phyloP scores from a whole-genome alignment of 2,113 vertebrate genomes.

The Ivindomyrus marchei region DNA sequence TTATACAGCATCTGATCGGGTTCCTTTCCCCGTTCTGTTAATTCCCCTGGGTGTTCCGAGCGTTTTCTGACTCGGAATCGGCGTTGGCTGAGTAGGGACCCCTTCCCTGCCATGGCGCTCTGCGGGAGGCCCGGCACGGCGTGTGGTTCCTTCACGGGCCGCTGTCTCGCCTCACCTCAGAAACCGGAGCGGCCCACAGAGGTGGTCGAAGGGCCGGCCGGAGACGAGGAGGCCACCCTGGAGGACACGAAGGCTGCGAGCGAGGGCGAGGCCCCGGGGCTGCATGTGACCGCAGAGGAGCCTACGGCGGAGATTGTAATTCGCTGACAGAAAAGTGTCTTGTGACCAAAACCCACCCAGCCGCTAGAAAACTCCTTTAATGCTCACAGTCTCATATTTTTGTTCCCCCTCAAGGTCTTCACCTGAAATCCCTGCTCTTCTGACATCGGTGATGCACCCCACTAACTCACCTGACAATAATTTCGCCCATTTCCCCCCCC shows the following conservation, averaged over 20 bases:
- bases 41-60: not conserved
- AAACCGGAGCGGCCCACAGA: conserved; percentile 46
- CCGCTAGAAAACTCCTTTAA: conserved; percentile 11
- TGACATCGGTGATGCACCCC: conserved; percentile 1
- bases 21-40: not conserved
- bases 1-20: not conserved
- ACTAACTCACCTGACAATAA: conserved; percentile 10
- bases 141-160: not conserved
- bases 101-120: not conserved
- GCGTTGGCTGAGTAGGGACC: not conserved
- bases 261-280: not conserved
- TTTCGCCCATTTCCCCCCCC: not conserved
- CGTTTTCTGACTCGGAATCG: not conserved
- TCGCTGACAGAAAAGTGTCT: conserved; percentile 22
- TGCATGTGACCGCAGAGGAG: conserved; percentile 31
- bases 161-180: conserved; percentile 36
- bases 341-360: not conserved
- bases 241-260: not conserved
- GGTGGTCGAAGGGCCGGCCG: conserved; percentile 46
- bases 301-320: conserved; percentile 44
- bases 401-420: conserved; percentile 32
- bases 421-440: conserved; percentile 10
- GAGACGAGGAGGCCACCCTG: not conserved
- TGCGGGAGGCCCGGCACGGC: not conserved
- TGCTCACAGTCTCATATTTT: conserved; percentile 33